Evolutionary conservation across 1,140 invertebrate species (phyloP).

Genomic region (Sminthurides bifidus): DNA sequence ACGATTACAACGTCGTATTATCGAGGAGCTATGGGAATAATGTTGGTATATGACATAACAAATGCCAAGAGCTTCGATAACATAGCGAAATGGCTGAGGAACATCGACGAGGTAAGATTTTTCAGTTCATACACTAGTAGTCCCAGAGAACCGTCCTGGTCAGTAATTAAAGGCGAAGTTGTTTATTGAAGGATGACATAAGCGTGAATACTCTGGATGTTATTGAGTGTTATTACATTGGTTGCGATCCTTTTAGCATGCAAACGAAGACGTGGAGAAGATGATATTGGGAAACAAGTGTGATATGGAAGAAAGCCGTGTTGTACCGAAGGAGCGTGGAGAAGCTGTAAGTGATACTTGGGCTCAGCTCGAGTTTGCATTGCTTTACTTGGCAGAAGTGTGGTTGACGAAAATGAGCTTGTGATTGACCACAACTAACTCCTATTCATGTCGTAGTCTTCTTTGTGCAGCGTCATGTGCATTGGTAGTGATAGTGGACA

Average conservation of each 20-base stretch:
- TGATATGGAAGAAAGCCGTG: conserved; percentile 95
- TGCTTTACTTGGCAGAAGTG: too few species aligned
- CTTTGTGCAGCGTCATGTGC: neutral
- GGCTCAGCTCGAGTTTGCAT: neutral
- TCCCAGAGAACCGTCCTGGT: too few species aligned
- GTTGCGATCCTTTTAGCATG: neutral
- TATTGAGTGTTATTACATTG: too few species aligned
- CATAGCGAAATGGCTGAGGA: conserved; percentile 94
- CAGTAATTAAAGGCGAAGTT: neutral
- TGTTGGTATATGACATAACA: conserved; percentile 97
- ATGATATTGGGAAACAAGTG: conserved; percentile 99
- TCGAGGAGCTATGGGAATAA: conserved; percentile 95
- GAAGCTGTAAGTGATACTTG: conserved; percentile 54
- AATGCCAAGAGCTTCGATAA: conserved; percentile 98
- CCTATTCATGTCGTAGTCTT: too few species aligned
- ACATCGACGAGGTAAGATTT: conserved; percentile 74
- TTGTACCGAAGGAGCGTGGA: conserved; percentile 77
- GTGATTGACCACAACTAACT: too few species aligned
- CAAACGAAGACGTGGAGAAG: conserved; percentile 96
- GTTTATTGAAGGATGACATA: neutral
- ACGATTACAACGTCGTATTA: conserved; percentile 97
- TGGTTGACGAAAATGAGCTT: too few species aligned
- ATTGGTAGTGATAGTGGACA: conserved; percentile 11
- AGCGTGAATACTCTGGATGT: neutral
- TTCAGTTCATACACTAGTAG: too few species aligned